These are phyloP conservation scores for Siderastrea radians DNA, from an alignment of 92 coral and sea anemone genomes.

Conservation along the genomic window DNA sequence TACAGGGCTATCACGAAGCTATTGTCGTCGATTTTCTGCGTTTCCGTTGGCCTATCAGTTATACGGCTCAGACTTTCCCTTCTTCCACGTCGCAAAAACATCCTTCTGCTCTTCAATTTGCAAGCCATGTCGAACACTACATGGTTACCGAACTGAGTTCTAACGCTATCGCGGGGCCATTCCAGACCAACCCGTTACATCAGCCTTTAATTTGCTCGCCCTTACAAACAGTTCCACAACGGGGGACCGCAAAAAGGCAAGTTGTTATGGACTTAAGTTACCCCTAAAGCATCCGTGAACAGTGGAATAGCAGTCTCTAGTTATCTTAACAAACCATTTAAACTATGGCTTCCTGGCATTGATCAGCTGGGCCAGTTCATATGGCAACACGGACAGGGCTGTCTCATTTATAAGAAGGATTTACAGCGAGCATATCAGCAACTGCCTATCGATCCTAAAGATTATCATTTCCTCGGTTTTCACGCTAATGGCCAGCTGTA, in stretches of 20 bases:
- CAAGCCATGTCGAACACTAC: background rate
- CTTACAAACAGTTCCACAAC: slow-evolving; percentile 58
- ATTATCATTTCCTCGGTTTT: background rate
- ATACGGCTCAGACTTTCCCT: slow-evolving; percentile 5
- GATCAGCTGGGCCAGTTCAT: no score
- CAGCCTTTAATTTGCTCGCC: slow-evolving; percentile 35
- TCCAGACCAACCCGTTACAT: slow-evolving; percentile 17
- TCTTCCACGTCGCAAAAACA: slow-evolving; percentile 32
- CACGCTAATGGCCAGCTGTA: background rate
- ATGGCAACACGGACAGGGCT: no score
- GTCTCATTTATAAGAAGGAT: no score
- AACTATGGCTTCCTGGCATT: no score
- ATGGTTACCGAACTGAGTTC: slow-evolving; percentile 8
- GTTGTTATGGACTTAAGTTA: no score
- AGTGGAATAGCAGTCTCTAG: no score
- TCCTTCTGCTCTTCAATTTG: slow-evolving; percentile 26
- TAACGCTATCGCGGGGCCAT: slow-evolving; percentile 43
- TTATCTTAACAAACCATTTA: no score
- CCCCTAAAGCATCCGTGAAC: no score
- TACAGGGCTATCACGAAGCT: slow-evolving; percentile 9
- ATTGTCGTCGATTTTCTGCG: slow-evolving; percentile 21
- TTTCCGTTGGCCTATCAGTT: slow-evolving; percentile 47
- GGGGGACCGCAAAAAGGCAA: slow-evolving; percentile 40
- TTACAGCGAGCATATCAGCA: no score
- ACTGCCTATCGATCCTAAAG: background rate